Base-by-base conservation (phyloP, 2,797 vertebrate genomes). In the Miichthys miiuy region DNA sequence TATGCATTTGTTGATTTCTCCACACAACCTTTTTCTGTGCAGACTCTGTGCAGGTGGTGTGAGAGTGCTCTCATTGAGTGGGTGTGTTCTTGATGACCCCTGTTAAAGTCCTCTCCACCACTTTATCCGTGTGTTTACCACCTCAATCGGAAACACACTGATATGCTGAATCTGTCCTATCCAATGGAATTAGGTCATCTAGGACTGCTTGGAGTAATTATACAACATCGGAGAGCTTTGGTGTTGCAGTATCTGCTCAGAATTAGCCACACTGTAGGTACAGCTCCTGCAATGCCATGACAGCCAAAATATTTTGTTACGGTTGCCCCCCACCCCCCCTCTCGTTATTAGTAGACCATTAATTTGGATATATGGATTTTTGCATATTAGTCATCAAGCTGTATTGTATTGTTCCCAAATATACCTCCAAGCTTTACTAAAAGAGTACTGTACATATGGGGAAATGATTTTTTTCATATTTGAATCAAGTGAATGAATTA, bases 111-210 rank as follows among this genome's bases (percentile, higher is more conserved):
- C 27, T 71, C 62, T 79, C 72, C 75, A 38, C 69, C 77, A 50
- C 78, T 68, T 20, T 86, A 34, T 82, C 52, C 23, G 66, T 79
- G 54, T 65, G 79, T 87, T 73, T 41, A 79, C 58, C 82, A 79
- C 77, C 82, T 84, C 88, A 54, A 57, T 87, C 51, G 58, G 71
- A 88, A 76, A 68, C 73, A 61, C 80, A 63, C 68, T 11, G 61
- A 85, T 77, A 75, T 80, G 80, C 84, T 57, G 77, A 82, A 85
- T 84, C 68, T 48, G 75, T 87, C 80, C 88, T 64, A 57, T 83
- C 83, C 85, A 48, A 66, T 84, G 72, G 82, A 94, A 90, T 77
- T 88, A 87, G 93, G 93, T 92, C 89, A 94, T 67, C 83, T 82
- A 23, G 68, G 79, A 90, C 86, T 76, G 83, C 85, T 91, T 61